Evolutionary conservation across 2,113 vertebrate species (phyloP).

Genomic region (Colinus virginianus): DNA sequence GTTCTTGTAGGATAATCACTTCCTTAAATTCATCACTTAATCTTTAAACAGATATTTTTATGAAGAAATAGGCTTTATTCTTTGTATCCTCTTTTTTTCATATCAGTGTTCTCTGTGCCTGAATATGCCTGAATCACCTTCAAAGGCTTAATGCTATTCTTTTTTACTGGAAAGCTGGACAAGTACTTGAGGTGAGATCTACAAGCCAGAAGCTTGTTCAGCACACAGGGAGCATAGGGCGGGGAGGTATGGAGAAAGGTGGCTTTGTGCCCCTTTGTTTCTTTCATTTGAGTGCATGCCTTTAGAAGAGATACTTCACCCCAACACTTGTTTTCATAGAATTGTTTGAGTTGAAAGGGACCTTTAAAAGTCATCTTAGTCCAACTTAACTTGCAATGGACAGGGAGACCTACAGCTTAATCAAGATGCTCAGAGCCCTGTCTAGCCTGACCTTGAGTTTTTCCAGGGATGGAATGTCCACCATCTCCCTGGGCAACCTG

Average conservation of each 20-base stretch:
- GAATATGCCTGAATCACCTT: background rate
- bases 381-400: too few relatives aligned
- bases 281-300: background rate
- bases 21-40: background rate
- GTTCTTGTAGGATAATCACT: background rate
- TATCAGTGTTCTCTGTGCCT: background rate
- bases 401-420: too few relatives aligned
- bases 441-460: too few relatives aligned
- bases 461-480: too few relatives aligned
- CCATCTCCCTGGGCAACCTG: too few relatives aligned
- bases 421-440: too few relatives aligned
- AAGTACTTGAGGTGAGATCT: background rate
- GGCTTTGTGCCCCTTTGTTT: background rate
- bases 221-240: background rate
- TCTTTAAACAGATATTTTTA: background rate
- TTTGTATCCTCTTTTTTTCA: background rate
- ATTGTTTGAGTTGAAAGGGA: too few relatives aligned
- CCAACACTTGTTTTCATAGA: background rate
- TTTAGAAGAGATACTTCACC: background rate
- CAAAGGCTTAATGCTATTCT: background rate
- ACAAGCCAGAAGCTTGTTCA: background rate
- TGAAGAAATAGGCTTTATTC: background rate
- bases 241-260: background rate
- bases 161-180: background rate
- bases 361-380: too few relatives aligned